Conservation (phyloP, 2,797 vertebrate species). For the Sebastes baramenuke region DNA sequence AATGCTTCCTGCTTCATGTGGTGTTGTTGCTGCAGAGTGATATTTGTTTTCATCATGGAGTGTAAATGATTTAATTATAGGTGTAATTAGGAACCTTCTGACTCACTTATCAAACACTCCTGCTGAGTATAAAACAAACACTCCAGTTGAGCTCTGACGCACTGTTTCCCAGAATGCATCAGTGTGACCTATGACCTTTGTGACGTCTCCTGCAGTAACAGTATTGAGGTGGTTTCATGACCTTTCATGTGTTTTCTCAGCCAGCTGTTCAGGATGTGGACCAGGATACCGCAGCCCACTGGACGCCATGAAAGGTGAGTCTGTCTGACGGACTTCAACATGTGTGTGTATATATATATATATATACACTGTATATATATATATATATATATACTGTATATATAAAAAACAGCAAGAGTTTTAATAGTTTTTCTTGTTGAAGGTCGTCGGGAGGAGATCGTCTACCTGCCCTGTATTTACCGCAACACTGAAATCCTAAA, state of each 20-base stretch:
- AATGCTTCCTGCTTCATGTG: not conserved
- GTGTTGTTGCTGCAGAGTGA: not conserved
- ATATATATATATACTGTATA: not conserved
- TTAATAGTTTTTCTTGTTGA: conserved; percentile 13
- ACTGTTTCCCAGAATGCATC: not conserved
- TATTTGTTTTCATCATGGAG: not conserved
- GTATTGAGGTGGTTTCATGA: not conserved
- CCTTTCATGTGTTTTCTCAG: conserved; percentile 62
- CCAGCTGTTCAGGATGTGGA: conserved; percentile 86
- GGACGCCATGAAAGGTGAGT: conserved; percentile 92
- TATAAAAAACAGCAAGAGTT: not conserved
- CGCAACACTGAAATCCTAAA: conserved; percentile 85
- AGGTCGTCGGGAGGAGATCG: conserved; percentile 89
- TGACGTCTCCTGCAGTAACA: not conserved
- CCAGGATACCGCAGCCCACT: conserved; percentile 89
- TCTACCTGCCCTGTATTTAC: conserved; percentile 94
- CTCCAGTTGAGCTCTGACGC: not conserved
- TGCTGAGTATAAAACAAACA: not conserved
- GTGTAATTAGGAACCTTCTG: not conserved
- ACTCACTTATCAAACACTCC: not conserved
- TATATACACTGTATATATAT: too few species aligned
- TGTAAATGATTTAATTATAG: not conserved
- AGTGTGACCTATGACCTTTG: not conserved
- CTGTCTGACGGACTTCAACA: not conserved
- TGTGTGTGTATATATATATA: not conserved